phyloP scores from a whole-genome alignment of 2,888 invertebrate species.

The Aphodius sticticus region DNA sequence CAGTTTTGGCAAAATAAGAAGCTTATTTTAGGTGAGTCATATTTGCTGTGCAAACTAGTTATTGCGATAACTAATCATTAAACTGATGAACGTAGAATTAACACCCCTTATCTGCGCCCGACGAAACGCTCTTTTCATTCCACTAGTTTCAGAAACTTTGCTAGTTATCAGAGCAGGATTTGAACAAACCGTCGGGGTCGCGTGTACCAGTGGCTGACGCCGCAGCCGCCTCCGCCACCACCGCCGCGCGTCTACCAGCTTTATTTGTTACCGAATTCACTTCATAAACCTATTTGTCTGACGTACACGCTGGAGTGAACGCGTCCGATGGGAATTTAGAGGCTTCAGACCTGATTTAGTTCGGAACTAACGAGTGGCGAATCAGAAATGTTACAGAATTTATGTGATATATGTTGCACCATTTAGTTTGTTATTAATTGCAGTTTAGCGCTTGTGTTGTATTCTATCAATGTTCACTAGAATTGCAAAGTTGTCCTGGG shows the following conservation, averaged over 20 bases:
- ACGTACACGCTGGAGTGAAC: neutral
- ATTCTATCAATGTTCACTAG: neutral
- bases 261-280: neutral
- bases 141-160: neutral
- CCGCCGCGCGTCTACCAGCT: neutral
- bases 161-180: slow-evolving; percentile 6
- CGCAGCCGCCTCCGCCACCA: neutral
- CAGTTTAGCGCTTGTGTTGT: neutral
- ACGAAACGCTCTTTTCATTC: neutral
- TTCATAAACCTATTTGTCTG: neutral
- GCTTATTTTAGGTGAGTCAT: neutral
- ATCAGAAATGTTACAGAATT: neutral
- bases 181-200: neutral
- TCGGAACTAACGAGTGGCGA: neutral
- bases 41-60: neutral
- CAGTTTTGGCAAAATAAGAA: too few species aligned
- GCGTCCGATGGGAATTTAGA: too few species aligned
- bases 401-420: neutral
- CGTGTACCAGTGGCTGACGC: neutral
- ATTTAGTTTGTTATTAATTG: neutral
- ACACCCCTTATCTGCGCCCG: neutral
- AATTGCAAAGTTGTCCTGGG: too few species aligned
- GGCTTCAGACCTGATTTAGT: too few species aligned
- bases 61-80: neutral
- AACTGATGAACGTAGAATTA: neutral